A percentile compares a stretch with the other conserved stretches of the same genome.
phyloP scores from a whole-genome alignment of 2,888 invertebrate genomes.

The Molorchus minor region DNA sequence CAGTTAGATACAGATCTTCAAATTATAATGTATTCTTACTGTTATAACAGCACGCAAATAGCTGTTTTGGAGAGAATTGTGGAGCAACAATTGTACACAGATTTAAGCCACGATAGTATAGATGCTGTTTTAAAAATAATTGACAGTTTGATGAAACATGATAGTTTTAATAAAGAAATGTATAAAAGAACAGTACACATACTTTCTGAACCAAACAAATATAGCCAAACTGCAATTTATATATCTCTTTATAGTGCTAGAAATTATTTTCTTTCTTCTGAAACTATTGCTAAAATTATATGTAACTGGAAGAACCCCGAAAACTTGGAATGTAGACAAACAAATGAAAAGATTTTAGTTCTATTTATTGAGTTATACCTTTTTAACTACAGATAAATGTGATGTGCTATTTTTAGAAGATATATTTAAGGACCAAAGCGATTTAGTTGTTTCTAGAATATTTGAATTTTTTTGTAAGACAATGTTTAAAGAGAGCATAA shows the following conservation, averaged over 20 bases:
- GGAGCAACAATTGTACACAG: neutral
- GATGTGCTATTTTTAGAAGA: constrained; percentile 31
- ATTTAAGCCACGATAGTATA: neutral
- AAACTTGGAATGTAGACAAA: neutral
- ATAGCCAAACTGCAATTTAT: neutral
- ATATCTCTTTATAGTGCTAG: neutral
- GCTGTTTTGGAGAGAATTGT: constrained; percentile 2
- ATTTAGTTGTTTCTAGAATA: constrained; percentile 34
- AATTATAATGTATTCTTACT: neutral
- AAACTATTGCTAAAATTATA: neutral
- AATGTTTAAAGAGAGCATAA: constrained; percentile 2
- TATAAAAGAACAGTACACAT: constrained; percentile 9
- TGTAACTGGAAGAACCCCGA: neutral
- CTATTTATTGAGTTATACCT: constrained; percentile 8
- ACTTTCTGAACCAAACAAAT: neutral
- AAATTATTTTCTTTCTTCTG: neutral
- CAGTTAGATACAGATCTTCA: neutral
- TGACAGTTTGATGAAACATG: neutral
- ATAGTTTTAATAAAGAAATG: constrained; percentile 4
- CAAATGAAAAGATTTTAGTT: neutral
- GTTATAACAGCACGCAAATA: neutral
- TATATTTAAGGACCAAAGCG: constrained; percentile 40
- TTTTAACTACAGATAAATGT: constrained; percentile 1
- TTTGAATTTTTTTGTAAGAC: constrained; percentile 31
- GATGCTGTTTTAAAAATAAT: constrained; percentile 1